phyloP scores from a whole-genome alignment of 2,113 vertebrate genomes.

The Sardina pilchardus region DNA sequence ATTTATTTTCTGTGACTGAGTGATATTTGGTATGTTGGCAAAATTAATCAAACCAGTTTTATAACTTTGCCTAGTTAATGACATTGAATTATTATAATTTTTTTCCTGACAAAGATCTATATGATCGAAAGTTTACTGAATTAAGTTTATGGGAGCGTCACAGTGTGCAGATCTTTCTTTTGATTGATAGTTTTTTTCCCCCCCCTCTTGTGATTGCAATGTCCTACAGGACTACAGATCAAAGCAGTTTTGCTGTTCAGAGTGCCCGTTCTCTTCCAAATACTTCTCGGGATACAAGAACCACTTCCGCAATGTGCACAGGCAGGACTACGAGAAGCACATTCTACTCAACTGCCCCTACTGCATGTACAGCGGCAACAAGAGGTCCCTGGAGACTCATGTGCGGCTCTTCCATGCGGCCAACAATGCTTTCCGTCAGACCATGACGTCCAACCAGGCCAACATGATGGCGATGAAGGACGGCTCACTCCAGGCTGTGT shows the following conservation, averaged over 20 bases:
- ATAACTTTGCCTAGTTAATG: background rate
- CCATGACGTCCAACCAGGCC: constrained; percentile 61
- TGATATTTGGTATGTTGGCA: background rate
- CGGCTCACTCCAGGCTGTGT: constrained; percentile 84
- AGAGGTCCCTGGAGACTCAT: constrained; percentile 95
- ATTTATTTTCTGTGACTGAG: background rate
- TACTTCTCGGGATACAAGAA: constrained; percentile 99
- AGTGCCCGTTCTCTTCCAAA: constrained; percentile 95
- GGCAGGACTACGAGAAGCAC: constrained; percentile 89
- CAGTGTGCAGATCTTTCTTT: too few relatives aligned
- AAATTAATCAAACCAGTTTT: background rate
- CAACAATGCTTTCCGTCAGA: constrained; percentile 76
- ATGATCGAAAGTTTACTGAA: too few relatives aligned
- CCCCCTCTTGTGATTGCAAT: constrained; percentile 17
- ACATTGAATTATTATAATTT: background rate
- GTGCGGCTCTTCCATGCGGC: constrained; percentile 96
- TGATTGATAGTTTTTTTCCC: too few relatives aligned
- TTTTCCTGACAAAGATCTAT: background rate
- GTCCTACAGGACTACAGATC: constrained; percentile 86
- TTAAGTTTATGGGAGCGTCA: too few relatives aligned
- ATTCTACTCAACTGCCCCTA: constrained; percentile 96
- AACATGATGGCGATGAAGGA: constrained; percentile 47
- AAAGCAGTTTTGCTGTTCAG: constrained; percentile 98
- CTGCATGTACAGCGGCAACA: constrained; percentile 93
- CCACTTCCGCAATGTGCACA: constrained; percentile 98